Percentiles rank a stretch among this genome's conserved stretches.
Evolutionary conservation across 2,888 invertebrate genomes (phyloP).

Genomic region (Rhynchonema sp.): DNA sequence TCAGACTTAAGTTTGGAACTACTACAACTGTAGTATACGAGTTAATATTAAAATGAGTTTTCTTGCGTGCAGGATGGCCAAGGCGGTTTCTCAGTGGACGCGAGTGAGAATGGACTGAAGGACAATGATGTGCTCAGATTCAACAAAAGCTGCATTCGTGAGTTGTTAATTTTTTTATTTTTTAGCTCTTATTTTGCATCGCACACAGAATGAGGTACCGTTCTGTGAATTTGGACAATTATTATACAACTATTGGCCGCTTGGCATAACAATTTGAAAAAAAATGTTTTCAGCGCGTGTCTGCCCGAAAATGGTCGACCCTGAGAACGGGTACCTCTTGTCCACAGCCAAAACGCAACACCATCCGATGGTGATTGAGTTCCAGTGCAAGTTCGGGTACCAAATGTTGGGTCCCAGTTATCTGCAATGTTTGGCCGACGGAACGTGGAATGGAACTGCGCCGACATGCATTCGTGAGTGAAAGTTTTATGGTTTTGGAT

Average conservation of each 20-base stretch:
- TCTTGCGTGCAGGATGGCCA: too few relatives aligned
- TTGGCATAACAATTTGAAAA: too few relatives aligned
- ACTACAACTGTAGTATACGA: too few relatives aligned
- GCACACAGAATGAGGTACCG: too few relatives aligned
- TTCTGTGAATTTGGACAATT: too few relatives aligned
- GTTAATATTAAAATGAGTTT: too few relatives aligned
- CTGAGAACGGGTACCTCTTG: slow-evolving; percentile 23
- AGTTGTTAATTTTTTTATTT: neutral
- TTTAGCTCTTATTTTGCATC: too few relatives aligned
- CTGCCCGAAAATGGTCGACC: slow-evolving; percentile 17
- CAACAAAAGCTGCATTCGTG: slow-evolving; percentile 76
- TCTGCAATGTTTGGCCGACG: slow-evolving; percentile 65
- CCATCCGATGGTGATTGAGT: slow-evolving; percentile 45
- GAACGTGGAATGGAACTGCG: slow-evolving; percentile 76
- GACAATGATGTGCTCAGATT: slow-evolving; percentile 65
- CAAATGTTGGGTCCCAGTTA: slow-evolving; percentile 69
- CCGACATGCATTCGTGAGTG: slow-evolving; percentile 78
- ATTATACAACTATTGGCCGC: too few relatives aligned
- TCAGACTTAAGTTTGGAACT: too few relatives aligned
- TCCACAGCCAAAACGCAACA: slow-evolving; percentile 13
- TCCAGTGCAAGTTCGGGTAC: slow-evolving; percentile 79
- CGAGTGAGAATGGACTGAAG: slow-evolving; percentile 60
- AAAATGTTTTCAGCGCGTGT: slow-evolving; percentile 12
- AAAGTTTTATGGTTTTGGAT: neutral
- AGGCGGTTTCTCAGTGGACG: slow-evolving; percentile 41